These are phyloP conservation scores for Aurelia sp. DNA, from an alignment of 30 jellyfish, hydroid and myxozoan genomes.

Conservation along the genomic window DNA sequence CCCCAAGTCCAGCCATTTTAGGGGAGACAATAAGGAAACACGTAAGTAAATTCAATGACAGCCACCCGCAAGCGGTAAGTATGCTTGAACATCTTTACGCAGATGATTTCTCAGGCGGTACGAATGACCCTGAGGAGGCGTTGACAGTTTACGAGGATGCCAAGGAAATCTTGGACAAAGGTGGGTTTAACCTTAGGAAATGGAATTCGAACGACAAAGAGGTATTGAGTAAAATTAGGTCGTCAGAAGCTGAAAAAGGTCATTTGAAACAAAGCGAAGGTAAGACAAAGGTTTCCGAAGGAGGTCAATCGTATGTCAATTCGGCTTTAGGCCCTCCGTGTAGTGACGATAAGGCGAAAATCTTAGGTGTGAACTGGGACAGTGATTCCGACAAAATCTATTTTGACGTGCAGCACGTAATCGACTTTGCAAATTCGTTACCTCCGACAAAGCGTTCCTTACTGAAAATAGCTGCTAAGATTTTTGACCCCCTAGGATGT, in stretches of 20 bases:
- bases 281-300: not conserved
- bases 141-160: too few relatives aligned
- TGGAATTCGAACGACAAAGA: constrained; percentile 34
- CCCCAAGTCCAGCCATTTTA: constrained; percentile 18
- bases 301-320: constrained; percentile 8
- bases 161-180: not conserved
- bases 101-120: constrained; percentile 19
- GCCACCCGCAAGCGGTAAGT: constrained; percentile 30
- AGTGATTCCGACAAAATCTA: constrained; percentile 6
- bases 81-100: constrained; percentile 15
- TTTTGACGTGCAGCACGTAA: constrained; percentile 1
- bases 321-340: not conserved
- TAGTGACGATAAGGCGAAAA: not conserved
- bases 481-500: constrained; percentile 20
- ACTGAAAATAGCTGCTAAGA: constrained; percentile 37
- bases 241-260: not conserved
- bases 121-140: too few relatives aligned
- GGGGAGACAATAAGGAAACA: constrained; percentile 51
- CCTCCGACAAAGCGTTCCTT: constrained; percentile 29
- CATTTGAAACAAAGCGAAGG: not conserved
- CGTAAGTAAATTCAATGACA: constrained; percentile 1
- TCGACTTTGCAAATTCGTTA: constrained; percentile 7
- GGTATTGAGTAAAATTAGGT: not conserved
- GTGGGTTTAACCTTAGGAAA: constrained; percentile 26
- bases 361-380: constrained; percentile 34